These are phyloP conservation scores for Gastracanthus pulcherrimus DNA, from an alignment of 2,888 invertebrate species.

Conservation along the genomic window DNA sequence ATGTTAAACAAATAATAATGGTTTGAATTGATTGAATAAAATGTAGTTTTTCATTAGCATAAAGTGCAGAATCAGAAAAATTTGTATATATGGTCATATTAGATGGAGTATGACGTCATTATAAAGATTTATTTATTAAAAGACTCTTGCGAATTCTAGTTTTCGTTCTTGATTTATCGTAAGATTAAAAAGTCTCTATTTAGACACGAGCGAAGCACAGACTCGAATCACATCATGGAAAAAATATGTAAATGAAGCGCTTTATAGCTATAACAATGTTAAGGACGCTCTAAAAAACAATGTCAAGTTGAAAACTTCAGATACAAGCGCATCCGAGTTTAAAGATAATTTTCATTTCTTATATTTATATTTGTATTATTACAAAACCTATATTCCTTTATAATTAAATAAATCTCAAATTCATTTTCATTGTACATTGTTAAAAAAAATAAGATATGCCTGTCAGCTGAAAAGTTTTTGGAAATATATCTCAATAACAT, in stretches of 20 bases:
- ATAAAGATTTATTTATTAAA: conserved; percentile 15
- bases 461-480: too few relatives aligned
- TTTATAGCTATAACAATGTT: conserved; percentile 30
- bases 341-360: too few relatives aligned
- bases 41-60: neutral
- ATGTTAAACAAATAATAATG: too few relatives aligned
- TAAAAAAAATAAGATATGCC: too few relatives aligned
- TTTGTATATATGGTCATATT: neutral
- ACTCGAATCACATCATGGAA: conserved; percentile 6
- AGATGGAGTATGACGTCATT: neutral
- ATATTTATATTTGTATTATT: too few relatives aligned
- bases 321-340: too few relatives aligned
- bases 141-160: neutral
- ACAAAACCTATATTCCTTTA: too few relatives aligned
- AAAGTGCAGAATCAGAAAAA: neutral
- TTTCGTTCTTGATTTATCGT: conserved; percentile 22
- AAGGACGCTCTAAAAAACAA: conserved; percentile 32
- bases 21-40: too few relatives aligned
- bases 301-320: conserved; percentile 25
- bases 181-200: conserved; percentile 27
- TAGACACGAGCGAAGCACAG: conserved; percentile 2
- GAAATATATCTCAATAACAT: too few relatives aligned
- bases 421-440: too few relatives aligned
- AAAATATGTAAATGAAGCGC: conserved; percentile 36
- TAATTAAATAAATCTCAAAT: too few relatives aligned